Base-by-base conservation (phyloP, 2,888 invertebrate genomes). In the Brachycybe producta region DNA sequence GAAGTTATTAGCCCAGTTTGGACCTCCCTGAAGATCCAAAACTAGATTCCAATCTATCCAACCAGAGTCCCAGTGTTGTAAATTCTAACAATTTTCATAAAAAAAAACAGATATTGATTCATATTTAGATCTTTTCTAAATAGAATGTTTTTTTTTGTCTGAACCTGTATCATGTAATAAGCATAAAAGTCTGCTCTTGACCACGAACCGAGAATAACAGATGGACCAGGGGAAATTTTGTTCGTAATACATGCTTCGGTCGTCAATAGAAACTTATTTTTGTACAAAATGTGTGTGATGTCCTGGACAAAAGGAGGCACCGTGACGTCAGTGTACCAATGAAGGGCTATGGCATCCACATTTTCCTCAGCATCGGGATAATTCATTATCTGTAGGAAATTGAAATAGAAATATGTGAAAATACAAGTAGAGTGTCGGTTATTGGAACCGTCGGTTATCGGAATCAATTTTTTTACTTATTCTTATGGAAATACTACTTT, bases 41-140 rank as follows among this genome's bases (percentile, higher is more conserved):
- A 79, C 81, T 47, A 91, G 68, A 65, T 92, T 94, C 90, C 90
- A 92, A 65, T 92, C 90, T 0, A 84, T 73, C 88, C 90, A 92
- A 2, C 84, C 88, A 19, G 75, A 74, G 0, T 80, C 78, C 69
- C 77, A 81, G 65, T 84, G 75, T 58, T 80, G 77, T 19, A 87
- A 61, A 65, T 84, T 80, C 75, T 82, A 65, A 13, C 15, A 11
- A 32, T 11, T n/a, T n/a, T n/a, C n/a, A n/a, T n/a, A n/a, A 24
- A 34, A 38, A 21, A 3, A 26, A n/a, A n/a, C n/a, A n/a, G n/a
- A n/a, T n/a, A n/a, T n/a, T n/a, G n/a, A n/a, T n/a, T n/a, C n/a
- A n/a, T n/a, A n/a, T n/a, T n/a, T n/a, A n/a, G n/a, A n/a, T n/a
- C n/a, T n/a, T n/a, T n/a, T n/a, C n/a, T n/a, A n/a, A n/a, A n/a